Evolutionary conservation across 2,888 invertebrate species (phyloP).

Genomic region (Hermaeophaga mercurialis): DNA sequence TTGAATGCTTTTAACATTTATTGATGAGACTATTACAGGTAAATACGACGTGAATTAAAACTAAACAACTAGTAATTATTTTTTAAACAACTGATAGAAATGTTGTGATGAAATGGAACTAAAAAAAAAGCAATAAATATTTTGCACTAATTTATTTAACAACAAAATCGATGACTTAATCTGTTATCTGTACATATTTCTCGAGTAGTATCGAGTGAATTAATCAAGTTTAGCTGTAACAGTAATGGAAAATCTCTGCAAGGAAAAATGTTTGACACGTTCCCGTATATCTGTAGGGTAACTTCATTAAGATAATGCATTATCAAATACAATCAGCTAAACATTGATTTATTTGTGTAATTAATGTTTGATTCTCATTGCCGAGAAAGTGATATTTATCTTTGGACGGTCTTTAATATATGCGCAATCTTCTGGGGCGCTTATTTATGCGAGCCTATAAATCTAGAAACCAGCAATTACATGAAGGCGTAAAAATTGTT

Average conservation of each 20-base stretch:
- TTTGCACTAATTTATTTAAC: too few species aligned
- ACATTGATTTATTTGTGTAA: conserved; percentile 25
- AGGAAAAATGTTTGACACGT: not conserved
- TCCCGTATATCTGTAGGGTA: not conserved
- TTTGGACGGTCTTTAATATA: conserved; percentile 16
- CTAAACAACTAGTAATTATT: too few species aligned
- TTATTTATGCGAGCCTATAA: conserved; percentile 15
- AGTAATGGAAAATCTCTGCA: not conserved
- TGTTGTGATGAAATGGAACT: too few species aligned
- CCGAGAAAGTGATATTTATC: conserved; percentile 26
- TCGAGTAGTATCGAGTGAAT: not conserved
- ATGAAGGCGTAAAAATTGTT: not conserved
- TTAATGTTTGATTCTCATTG: conserved; percentile 18
- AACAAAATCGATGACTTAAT: too few species aligned
- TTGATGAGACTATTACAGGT: too few species aligned
- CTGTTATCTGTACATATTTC: too few species aligned
- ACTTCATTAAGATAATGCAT: conserved; percentile 16
- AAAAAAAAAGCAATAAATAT: too few species aligned
- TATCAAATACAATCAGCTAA: conserved; percentile 11
- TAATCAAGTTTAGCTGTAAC: not conserved
- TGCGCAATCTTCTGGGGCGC: conserved; percentile 22
- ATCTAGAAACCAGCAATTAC: conserved; percentile 2
- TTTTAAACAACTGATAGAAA: too few species aligned
- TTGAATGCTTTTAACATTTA: too few species aligned
- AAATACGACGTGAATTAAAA: too few species aligned